phyloP scores from a whole-genome alignment of 2,797 vertebrate genomes.

The Nyctibius grandis region DNA sequence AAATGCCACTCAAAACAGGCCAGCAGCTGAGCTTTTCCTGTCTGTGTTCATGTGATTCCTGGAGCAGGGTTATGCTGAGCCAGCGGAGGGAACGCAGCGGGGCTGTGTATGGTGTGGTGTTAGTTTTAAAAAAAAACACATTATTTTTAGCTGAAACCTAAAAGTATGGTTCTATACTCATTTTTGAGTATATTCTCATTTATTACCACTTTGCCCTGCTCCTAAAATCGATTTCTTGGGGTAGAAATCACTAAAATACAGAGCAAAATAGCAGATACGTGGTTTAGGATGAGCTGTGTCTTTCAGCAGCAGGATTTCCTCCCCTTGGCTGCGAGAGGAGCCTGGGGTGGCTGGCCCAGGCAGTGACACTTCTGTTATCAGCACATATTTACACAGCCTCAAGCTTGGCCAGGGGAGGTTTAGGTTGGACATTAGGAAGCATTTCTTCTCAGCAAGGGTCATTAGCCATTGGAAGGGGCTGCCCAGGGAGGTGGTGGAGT shows the following conservation, averaged over 20 bases:
- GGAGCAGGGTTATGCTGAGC: neutral
- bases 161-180: neutral
- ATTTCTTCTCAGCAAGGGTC: too few relatives aligned
- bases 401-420: too few relatives aligned
- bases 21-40: neutral
- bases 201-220: neutral
- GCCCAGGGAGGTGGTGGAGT: too few relatives aligned
- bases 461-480: too few relatives aligned
- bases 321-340: neutral
- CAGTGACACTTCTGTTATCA: too few relatives aligned
- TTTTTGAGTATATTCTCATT: too few relatives aligned
- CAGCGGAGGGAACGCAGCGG: neutral
- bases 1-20: neutral
- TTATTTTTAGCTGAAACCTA: neutral
- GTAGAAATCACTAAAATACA: neutral
- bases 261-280: accelerated
- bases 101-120: neutral
- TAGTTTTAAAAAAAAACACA: neutral
- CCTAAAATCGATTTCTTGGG: neutral
- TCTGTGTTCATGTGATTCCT: neutral
- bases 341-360: neutral
- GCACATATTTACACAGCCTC: too few relatives aligned
- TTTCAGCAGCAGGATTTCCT: neutral
- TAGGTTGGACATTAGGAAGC: too few relatives aligned
- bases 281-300: neutral